A percentile compares a stretch with the other conserved stretches of the same genome.
Evolutionary conservation across 2,797 vertebrate species (phyloP).

Genomic region (Amazonetta brasiliensis): DNA sequence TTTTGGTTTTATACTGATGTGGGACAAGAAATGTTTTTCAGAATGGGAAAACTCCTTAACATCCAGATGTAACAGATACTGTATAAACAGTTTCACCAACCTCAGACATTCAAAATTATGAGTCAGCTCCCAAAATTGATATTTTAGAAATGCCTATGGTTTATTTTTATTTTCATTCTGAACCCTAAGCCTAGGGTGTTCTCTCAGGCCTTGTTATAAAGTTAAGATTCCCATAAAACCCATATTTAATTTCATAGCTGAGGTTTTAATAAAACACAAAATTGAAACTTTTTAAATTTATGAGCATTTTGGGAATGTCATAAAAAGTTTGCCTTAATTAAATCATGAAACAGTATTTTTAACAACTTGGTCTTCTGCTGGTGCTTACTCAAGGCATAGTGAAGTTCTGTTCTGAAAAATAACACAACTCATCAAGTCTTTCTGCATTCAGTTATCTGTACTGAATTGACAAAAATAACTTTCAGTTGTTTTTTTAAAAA

Average conservation of each 20-base stretch:
- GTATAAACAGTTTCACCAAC: neutral
- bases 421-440: neutral
- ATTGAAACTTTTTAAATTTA: neutral
- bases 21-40: neutral
- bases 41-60: neutral
- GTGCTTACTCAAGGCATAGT: neutral
- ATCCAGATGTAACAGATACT: neutral
- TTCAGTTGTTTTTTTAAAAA: slow-evolving; percentile 18
- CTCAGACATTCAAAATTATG: neutral
- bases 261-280: neutral
- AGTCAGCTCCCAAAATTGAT: neutral
- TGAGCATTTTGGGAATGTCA: neutral
- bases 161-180: neutral
- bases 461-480: slow-evolving; percentile 25
- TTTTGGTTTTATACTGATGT: neutral
- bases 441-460: slow-evolving; percentile 19
- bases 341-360: neutral
- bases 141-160: neutral
- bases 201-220: neutral
- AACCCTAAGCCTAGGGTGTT: neutral
- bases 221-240: neutral
- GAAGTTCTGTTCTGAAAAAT: neutral
- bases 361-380: neutral
- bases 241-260: neutral
- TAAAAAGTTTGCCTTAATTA: neutral